These are phyloP conservation scores for Spodoptera picta DNA, from an alignment of 2,888 invertebrate genomes.

Conservation along the genomic window DNA sequence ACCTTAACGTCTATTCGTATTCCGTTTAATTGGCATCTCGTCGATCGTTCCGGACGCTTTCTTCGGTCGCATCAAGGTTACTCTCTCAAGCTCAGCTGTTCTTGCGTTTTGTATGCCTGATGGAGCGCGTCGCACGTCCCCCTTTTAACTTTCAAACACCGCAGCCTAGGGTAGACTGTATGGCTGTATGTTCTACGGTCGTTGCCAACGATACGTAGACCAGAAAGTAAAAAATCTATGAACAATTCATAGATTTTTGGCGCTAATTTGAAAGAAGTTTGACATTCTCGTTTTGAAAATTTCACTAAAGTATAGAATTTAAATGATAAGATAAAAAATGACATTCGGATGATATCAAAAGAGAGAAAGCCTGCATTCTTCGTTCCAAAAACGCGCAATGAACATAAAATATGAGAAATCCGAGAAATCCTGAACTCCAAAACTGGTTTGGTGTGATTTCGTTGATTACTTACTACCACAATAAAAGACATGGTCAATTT, in stretches of 20 bases:
- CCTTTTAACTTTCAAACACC: slow-evolving; percentile 70
- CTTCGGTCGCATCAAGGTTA: slow-evolving; percentile 81
- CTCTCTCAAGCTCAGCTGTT: slow-evolving; percentile 70
- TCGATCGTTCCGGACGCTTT: slow-evolving; percentile 79
- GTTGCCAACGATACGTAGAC: background rate
- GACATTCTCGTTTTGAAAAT: no score
- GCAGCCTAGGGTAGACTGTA: slow-evolving; percentile 4
- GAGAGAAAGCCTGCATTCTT: slow-evolving; percentile 41
- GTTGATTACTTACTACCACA: slow-evolving; percentile 10
- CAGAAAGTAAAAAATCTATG: background rate
- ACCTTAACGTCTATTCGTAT: slow-evolving; percentile 71
- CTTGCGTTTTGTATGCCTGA: slow-evolving; percentile 60
- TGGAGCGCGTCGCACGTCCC: slow-evolving; percentile 64
- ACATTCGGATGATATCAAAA: slow-evolving; percentile 18
- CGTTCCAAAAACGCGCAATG: slow-evolving; percentile 10
- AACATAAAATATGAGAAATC: slow-evolving; percentile 14
- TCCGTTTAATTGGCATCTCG: slow-evolving; percentile 74
- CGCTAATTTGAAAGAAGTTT: background rate
- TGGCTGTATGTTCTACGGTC: slow-evolving; percentile 26
- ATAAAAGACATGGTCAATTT: slow-evolving; percentile 27
- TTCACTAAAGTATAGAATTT: background rate
- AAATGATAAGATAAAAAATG: background rate
- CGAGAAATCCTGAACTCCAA: slow-evolving; percentile 31
- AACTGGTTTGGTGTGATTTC: slow-evolving; percentile 28
- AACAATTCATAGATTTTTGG: background rate